Conservation (phyloP, 2,113 vertebrate species). For the Cacatua alba region DNA sequence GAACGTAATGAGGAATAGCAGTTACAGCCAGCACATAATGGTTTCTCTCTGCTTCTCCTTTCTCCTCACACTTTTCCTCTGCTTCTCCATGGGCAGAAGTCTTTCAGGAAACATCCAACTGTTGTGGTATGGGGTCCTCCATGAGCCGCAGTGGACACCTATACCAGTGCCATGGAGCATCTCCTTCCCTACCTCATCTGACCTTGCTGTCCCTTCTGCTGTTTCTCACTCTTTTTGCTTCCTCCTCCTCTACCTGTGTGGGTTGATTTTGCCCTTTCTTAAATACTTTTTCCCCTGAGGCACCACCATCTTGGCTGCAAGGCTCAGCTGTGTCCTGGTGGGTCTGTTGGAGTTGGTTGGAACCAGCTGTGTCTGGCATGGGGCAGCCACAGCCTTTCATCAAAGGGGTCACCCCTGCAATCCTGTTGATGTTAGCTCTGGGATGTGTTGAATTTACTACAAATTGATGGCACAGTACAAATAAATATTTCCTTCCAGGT, state of each 20-base stretch:
- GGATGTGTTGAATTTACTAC: neutral
- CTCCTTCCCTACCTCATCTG: neutral
- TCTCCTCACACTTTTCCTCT: neutral
- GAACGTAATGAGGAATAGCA: neutral
- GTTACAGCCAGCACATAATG: neutral
- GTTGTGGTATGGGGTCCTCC: accelerated
- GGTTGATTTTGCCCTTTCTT: neutral
- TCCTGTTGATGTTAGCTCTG: neutral
- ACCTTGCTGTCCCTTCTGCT: neutral
- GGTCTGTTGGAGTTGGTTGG: accelerated
- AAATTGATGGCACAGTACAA: neutral
- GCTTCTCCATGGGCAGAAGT: neutral
- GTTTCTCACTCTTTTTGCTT: neutral
- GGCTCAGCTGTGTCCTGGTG: neutral
- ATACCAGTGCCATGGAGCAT: neutral
- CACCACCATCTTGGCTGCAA: neutral
- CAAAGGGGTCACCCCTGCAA: accelerated
- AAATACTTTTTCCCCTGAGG: neutral
- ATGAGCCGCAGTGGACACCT: accelerated
- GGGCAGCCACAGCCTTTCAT: neutral
- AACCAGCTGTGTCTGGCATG: neutral
- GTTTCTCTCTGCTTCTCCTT: neutral
- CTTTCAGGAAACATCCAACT: neutral
- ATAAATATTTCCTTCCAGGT: neutral
- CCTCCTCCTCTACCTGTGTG: neutral